Base-by-base conservation (phyloP, 2,113 vertebrate genomes). In the Siniperca knerii region DNA sequence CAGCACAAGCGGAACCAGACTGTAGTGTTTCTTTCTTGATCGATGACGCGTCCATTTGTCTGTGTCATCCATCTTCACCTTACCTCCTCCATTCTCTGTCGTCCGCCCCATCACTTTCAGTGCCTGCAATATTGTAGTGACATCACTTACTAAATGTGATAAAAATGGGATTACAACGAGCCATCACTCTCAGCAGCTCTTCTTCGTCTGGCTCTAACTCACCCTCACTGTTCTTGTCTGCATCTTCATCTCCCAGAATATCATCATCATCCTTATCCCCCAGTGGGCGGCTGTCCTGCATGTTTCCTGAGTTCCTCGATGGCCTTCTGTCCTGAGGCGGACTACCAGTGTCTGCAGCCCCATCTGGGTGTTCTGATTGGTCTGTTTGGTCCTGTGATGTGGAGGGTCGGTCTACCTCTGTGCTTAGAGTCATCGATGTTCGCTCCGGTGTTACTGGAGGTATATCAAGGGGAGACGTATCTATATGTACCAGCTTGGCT, bases 131-230 rank as follows among this genome's bases (percentile, higher is more conserved):
- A 71, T 85, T 66, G 65, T 55, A 83, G 77, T 65, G 66, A 76
- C 74, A 76, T 93, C 83, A 93, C 85, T 89, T 93, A 74, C 35
- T 89, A 71, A 93, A 91, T 55, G 90, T 86, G 64, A 93, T 73
- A 70, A 93, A 92, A 79, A 87, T 58, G 15, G 92, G 90, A 67
- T 92, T 86, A 76, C 92, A 93, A 23, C 78, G 89, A 84, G 89
- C 83, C 60, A 93, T 46, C 42, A 91, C 87, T 54, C 83, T 90
- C 50, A 94, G 73, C 65, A 93, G 86, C 87, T 94, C 92, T 65
- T 92, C 93, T 10, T 95, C 92, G 0, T 93, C 94, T 44, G 91
- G 4, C 12, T 81, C 86, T 58, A 93, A 88, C 9, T 65, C 89
- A 82, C 66, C 81, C 20, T 87, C 84, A 58, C 82, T 88, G 77